A percentile compares a stretch with the other conserved stretches of the same genome.
Conservation (phyloP, 2,113 vertebrate species). For the Corvus hawaiiensis region DNA sequence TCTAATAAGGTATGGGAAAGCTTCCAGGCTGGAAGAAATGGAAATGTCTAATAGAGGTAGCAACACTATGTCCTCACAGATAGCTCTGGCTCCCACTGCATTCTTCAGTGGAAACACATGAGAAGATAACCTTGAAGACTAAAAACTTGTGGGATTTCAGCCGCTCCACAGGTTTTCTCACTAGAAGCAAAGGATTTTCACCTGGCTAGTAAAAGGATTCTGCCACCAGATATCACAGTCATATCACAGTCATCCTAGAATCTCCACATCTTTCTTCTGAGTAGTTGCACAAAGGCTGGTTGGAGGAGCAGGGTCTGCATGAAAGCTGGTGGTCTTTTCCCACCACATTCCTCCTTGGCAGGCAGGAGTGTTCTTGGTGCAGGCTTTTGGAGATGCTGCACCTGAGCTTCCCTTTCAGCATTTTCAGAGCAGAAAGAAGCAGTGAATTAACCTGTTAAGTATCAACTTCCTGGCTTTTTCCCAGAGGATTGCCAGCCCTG, state of each 20-base stretch:
- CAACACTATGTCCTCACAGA: background rate
- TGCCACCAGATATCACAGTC: background rate
- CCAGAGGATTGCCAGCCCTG: background rate
- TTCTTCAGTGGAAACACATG: background rate
- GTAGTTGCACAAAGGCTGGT: background rate
- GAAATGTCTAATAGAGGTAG: background rate
- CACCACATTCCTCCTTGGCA: background rate
- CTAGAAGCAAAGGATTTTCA: background rate
- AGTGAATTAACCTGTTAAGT: background rate
- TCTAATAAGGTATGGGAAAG: background rate
- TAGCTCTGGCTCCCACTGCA: background rate
- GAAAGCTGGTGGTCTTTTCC: background rate
- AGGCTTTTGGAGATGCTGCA: background rate
- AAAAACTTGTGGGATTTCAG: background rate
- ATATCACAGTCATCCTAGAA: background rate
- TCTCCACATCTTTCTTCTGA: background rate
- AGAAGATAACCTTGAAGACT: background rate
- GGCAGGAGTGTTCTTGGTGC: rapidly evolving
- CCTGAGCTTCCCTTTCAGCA: background rate
- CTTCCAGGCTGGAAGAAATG: background rate
- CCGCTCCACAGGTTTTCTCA: background rate
- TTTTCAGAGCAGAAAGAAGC: background rate
- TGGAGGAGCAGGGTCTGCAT: background rate
- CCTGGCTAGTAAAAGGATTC: background rate
- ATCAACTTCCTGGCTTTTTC: background rate